Conservation (phyloP, 2,797 vertebrate genomes). For the Myiotriccus ornatus region DNA sequence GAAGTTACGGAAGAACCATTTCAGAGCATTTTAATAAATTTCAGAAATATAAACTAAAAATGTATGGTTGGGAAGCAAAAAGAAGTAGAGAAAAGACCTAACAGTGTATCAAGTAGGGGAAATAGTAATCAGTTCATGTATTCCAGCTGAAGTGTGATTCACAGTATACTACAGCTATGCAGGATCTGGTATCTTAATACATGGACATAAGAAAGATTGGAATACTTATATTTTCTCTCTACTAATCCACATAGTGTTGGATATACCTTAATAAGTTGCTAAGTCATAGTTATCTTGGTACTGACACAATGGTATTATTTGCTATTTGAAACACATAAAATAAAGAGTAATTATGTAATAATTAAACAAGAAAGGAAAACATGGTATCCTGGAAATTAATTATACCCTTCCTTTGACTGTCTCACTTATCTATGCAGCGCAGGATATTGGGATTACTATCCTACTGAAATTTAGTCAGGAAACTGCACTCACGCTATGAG, state of each 20-base stretch:
- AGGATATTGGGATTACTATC: neutral
- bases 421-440: neutral
- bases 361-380: slow-evolving; percentile 2
- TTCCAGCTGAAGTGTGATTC: neutral
- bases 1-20: neutral
- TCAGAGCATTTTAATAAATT: neutral
- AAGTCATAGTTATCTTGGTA: neutral
- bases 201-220: neutral
- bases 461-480: neutral
- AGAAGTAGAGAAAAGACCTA: neutral
- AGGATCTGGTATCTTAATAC: neutral
- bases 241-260: neutral
- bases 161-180: neutral
- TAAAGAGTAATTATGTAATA: neutral
- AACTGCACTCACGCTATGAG: neutral
- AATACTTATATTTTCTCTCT: neutral
- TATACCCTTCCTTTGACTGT: neutral
- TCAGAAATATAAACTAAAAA: neutral
- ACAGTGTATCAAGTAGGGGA: neutral
- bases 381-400: neutral
- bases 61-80: neutral
- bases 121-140: neutral
- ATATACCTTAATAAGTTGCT: neutral
- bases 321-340: neutral
- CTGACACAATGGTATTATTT: neutral